Evolutionary conservation across 2,888 invertebrate genomes (phyloP), one percentile per base, ranked within the genome.

Genomic region (Platerodrilus igneus): DNA sequence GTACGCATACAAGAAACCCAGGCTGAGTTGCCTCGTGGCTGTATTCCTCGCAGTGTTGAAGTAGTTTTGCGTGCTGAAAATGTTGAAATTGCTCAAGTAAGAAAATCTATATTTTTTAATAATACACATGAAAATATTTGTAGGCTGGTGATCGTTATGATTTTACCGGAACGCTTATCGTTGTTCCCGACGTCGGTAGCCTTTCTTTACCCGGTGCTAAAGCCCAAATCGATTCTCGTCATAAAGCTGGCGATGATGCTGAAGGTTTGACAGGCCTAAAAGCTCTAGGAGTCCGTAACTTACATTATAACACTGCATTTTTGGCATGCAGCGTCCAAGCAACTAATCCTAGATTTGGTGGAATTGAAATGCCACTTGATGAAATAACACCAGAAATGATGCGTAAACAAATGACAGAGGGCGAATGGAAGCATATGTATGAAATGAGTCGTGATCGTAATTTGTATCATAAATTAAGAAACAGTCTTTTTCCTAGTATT

Each of bases 1-100:
- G 64, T 85, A 2, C 78, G 96, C 37, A 87, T 99, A 50, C 99
- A 99, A 67, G 99, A 99, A 71, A 93, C 93, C 0, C 99, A 99
- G 67, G 83, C 92, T 0, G 99, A 99, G 66, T 70, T 99, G 18
- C 99, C 99, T 0, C 72, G 96, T 27, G 99, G 99, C 3, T 90
- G 92, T 59, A 95, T 99, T 57, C 99, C 99, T 0, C 76, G 99
- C 21, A 93, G 93, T 41, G 79, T 99, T 25, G 99, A 99, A 70
- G 79, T 99, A 19, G 84, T 99, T 53, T 70, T 99, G 33, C 75
- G 97, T 50, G 94, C 93, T 1, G 99, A 99, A 69, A 83, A 88
- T 55, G 99, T 99, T 0, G 99, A 99, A 70, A 83, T 84, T 14
- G 94, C 97, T 0, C 95, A 95, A 29, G 44, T 25, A 25, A 7